Percentiles rank a stretch among this genome's conserved stretches.
These are phyloP conservation scores for Thereuonema tuberculata DNA, from an alignment of 1,140 invertebrate genomes.

Conservation along the genomic window DNA sequence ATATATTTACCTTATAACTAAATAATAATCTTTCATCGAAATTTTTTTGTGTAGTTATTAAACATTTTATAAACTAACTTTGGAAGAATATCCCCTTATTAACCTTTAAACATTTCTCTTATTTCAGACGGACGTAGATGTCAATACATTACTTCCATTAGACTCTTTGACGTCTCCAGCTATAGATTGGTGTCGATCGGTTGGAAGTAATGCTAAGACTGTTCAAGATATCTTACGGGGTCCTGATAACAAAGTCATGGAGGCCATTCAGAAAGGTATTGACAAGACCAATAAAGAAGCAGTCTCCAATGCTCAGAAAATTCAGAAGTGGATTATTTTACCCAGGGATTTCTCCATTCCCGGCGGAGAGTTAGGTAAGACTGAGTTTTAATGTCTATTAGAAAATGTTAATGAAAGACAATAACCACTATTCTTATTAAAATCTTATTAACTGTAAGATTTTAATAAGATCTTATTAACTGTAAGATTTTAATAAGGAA, in stretches of 20 bases:
- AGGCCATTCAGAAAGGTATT: slow-evolving; percentile 56
- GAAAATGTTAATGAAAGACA: background rate
- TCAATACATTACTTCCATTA: slow-evolving; percentile 49
- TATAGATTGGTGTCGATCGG: slow-evolving; percentile 50
- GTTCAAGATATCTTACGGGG: background rate
- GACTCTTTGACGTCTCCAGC: slow-evolving; percentile 49
- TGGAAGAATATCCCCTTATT: no score
- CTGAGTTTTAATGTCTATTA: slow-evolving; percentile 6
- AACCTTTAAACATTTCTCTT: background rate
- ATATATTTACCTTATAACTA: no score
- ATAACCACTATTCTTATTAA: no score
- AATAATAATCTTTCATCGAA: no score
- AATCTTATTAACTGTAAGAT: background rate
- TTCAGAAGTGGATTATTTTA: slow-evolving; percentile 34
- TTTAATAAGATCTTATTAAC: background rate
- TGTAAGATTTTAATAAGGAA: background rate
- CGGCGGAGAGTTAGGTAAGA: slow-evolving; percentile 31
- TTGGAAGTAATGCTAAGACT: slow-evolving; percentile 44
- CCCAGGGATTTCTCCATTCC: slow-evolving; percentile 32
- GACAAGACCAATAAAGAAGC: slow-evolving; percentile 46
- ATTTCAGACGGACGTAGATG: slow-evolving; percentile 48
- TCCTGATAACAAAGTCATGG: background rate
- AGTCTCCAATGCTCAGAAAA: slow-evolving; percentile 20
- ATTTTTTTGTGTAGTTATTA: no score
- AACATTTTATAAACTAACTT: no score